Conservation (phyloP, 37 sponge, comb jelly and placozoan species). For the Halisarca cf. caerulea region DNA sequence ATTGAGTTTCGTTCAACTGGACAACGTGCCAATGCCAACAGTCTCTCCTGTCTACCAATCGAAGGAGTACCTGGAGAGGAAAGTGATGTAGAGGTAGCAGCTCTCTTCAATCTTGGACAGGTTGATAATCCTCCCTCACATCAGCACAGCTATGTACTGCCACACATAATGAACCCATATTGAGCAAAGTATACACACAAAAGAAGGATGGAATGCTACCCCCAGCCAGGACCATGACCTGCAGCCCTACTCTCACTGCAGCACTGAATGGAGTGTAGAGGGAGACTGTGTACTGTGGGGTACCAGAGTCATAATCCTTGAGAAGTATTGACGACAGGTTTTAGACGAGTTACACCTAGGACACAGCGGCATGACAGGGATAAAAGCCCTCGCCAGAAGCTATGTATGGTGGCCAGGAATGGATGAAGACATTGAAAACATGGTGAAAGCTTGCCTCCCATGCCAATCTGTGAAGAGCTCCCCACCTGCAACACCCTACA, state of each 20-base stretch:
- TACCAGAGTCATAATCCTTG: neutral
- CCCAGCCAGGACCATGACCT: too few species aligned
- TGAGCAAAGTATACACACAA: too few species aligned
- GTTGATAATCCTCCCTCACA: neutral
- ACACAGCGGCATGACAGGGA: neutral
- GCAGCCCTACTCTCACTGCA: too few species aligned
- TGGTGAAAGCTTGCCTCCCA: neutral
- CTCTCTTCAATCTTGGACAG: neutral
- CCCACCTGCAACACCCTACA: neutral
- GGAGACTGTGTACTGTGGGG: too few species aligned
- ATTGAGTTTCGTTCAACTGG: neutral
- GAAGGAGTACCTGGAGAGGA: neutral
- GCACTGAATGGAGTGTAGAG: too few species aligned
- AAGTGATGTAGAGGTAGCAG: neutral
- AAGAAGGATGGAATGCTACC: too few species aligned
- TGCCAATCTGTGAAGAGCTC: neutral
- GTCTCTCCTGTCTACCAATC: neutral
- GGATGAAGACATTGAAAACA: neutral
- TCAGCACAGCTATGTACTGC: neutral
- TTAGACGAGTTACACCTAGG: neutral
- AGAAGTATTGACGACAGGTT: neutral
- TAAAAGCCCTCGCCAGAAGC: neutral
- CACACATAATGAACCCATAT: too few species aligned
- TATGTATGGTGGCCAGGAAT: neutral
- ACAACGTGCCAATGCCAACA: neutral